phyloP scores from a whole-genome alignment of 2,888 invertebrate genomes.

The Dione vanillae region DNA sequence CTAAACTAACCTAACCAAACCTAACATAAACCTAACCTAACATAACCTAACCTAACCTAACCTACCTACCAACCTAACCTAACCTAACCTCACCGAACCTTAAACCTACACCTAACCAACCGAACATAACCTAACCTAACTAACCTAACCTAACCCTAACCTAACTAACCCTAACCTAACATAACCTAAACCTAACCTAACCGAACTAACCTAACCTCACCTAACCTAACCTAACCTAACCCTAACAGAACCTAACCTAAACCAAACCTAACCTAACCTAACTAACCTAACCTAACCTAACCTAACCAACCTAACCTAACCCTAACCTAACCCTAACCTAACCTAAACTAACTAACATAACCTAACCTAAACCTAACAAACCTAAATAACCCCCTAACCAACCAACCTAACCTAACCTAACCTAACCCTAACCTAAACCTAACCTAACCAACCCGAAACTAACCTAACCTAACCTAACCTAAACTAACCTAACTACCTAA shows the following conservation, averaged over 20 bases:
- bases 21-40: neutral
- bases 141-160: neutral
- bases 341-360: neutral
- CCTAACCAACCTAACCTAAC: constrained; percentile 1
- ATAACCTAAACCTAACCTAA: neutral
- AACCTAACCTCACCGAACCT: neutral
- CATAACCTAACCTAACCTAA: constrained; percentile 1
- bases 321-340: no score
- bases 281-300: neutral
- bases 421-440: constrained; percentile 1
- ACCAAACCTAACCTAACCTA: constrained; percentile 8
- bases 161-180: constrained; percentile 5
- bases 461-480: neutral
- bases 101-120: neutral
- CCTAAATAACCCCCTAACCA: neutral
- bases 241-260: constrained; percentile 2
- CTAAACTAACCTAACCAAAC: constrained; percentile 44
- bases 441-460: neutral
- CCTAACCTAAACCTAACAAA: no score
- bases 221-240: neutral
- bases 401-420: neutral
- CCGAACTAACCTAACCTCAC: neutral
- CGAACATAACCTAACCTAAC: constrained; percentile 3
- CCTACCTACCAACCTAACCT: neutral
- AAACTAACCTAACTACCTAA: neutral